A percentile compares a stretch with the other conserved stretches of the same genome.
phyloP scores from a whole-genome alignment of 2,888 invertebrate genomes.

The Cryptus viduatorius region DNA sequence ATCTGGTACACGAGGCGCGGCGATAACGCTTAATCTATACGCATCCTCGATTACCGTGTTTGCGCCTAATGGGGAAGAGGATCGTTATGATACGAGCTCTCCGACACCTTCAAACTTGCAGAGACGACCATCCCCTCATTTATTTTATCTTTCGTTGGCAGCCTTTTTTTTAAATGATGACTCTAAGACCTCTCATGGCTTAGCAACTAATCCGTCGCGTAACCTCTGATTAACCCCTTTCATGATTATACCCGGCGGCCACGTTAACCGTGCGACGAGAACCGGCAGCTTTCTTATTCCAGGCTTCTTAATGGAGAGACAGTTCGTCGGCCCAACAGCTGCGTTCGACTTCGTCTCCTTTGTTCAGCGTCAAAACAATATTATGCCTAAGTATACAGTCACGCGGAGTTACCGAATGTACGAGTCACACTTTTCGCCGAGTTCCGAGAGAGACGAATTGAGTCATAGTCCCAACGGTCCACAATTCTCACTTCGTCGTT shows the following conservation, averaged over 20 bases:
- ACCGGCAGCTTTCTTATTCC: slow-evolving; percentile 60
- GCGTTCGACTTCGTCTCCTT: slow-evolving; percentile 35
- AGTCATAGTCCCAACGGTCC: slow-evolving; percentile 53
- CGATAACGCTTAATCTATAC: slow-evolving; percentile 50
- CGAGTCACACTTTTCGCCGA: slow-evolving; percentile 59
- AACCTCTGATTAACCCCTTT: slow-evolving; percentile 79
- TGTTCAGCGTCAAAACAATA: slow-evolving; percentile 36
- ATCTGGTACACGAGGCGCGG: slow-evolving; percentile 58
- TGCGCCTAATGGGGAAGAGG: neutral
- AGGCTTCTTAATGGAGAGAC: slow-evolving; percentile 53
- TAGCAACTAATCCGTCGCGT: slow-evolving; percentile 63
- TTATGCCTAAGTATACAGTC: slow-evolving; percentile 12
- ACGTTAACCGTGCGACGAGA: slow-evolving; percentile 48
- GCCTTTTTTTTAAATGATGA: slow-evolving; percentile 8
- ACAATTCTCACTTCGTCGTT: slow-evolving; percentile 27
- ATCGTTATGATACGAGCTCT: neutral
- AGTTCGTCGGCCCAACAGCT: slow-evolving; percentile 52
- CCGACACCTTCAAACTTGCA: too few relatives aligned
- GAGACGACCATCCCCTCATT: too few relatives aligned
- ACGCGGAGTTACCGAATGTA: slow-evolving; percentile 16
- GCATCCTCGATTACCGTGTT: slow-evolving; percentile 38
- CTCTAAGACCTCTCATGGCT: slow-evolving; percentile 46
- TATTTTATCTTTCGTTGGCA: too few relatives aligned
- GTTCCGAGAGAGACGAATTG: slow-evolving; percentile 52
- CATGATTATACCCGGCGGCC: slow-evolving; percentile 58